phyloP scores from a whole-genome alignment of 37 sponge, comb jelly and placozoan species.

The Axinella damicornis region DNA sequence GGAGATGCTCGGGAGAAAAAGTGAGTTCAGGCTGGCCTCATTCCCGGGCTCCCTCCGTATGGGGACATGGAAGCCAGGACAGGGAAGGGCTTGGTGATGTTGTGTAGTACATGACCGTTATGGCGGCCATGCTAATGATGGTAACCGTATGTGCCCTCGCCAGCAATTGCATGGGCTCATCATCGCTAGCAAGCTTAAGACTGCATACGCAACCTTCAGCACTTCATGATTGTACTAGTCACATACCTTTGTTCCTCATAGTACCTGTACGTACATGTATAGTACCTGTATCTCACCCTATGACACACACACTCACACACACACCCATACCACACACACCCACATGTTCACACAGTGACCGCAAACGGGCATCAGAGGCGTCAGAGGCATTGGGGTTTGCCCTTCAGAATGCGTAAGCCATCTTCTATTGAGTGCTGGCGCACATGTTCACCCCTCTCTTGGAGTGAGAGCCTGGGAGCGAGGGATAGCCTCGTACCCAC shows the following conservation, averaged over 20 bases:
- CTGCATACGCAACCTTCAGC: no score
- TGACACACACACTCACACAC: not conserved
- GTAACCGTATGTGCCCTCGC: no score
- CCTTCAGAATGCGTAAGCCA: constrained; percentile 77
- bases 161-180: no score
- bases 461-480: no score
- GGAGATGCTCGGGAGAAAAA: constrained; percentile 57
- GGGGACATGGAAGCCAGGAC: not conserved
- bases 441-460: no score
- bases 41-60: not conserved
- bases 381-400: constrained; percentile 52
- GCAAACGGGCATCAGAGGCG: constrained; percentile 60
- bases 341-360: constrained; percentile 42
- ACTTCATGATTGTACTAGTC: no score
- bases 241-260: no score
- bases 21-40: constrained; percentile 45
- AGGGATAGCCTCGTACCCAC: no score
- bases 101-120: not conserved
- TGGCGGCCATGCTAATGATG: no score
- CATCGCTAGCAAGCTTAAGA: no score
- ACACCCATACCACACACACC: constrained; percentile 6
- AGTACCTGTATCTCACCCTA: not conserved
- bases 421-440: no score
- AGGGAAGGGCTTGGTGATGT: not conserved
- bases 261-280: no score